These are phyloP conservation scores for Ceraclea dissimilis DNA, from an alignment of 2,888 invertebrate genomes.

Conservation along the genomic window DNA sequence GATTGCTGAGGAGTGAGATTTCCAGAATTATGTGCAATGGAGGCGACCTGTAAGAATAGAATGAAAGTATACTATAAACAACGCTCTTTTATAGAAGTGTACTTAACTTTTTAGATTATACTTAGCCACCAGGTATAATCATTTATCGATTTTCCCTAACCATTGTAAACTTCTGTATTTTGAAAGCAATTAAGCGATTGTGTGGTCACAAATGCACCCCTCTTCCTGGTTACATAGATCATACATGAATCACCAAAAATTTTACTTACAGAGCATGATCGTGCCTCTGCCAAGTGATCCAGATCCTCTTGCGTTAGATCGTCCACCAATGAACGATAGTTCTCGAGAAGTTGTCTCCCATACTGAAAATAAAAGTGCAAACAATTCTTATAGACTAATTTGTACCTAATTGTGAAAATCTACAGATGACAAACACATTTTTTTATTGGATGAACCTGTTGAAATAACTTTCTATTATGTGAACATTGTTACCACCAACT, in stretches of 20 bases:
- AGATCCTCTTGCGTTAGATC: constrained; percentile 79
- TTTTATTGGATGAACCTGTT: background rate
- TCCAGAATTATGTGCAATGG: constrained; percentile 16
- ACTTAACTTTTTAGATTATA: no score
- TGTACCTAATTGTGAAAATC: no score
- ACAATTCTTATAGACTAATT: background rate
- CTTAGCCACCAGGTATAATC: no score
- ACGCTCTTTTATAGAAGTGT: no score
- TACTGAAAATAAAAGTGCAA: constrained; percentile 40
- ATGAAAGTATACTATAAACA: no score
- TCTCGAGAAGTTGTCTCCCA: constrained; percentile 77
- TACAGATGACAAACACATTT: background rate
- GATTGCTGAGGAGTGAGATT: constrained; percentile 28
- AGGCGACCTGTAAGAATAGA: constrained; percentile 20
- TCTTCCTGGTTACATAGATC: no score
- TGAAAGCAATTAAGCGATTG: no score
- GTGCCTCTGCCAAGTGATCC: constrained; percentile 71
- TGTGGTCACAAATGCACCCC: no score
- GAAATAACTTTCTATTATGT: background rate
- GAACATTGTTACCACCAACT: no score
- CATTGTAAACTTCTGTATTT: no score
- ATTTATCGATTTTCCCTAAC: no score
- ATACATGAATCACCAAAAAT: no score
- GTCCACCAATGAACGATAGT: constrained; percentile 76
- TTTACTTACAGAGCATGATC: constrained; percentile 73